A percentile compares a stretch with the other conserved stretches of the same genome.
Evolutionary conservation across 1,140 invertebrate genomes (phyloP).

Genomic region (Aphaenogaster floridana): DNA sequence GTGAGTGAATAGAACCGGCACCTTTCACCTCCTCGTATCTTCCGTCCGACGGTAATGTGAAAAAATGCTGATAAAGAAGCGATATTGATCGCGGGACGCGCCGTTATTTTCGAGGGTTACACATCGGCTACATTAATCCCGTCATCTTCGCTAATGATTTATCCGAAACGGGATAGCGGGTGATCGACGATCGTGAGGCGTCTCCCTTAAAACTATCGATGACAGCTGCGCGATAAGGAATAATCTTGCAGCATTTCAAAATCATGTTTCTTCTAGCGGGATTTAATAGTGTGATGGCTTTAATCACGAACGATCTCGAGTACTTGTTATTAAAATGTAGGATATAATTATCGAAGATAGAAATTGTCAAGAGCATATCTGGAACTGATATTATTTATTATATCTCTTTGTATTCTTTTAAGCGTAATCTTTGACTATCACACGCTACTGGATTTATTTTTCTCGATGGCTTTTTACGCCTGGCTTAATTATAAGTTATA

Average conservation of each 20-base stretch:
- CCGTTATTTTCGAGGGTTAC: conserved; percentile 16
- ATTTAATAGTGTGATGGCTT: neutral
- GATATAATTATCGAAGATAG: neutral
- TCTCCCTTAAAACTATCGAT: neutral
- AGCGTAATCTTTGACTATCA: neutral
- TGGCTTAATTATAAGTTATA: neutral
- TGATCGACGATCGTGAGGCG: conserved; percentile 15
- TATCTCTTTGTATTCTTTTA: neutral
- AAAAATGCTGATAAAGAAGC: neutral
- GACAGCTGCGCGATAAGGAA: conserved; percentile 4
- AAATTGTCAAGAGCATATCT: neutral
- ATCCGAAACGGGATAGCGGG: neutral
- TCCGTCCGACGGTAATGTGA: neutral
- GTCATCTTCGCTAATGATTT: neutral
- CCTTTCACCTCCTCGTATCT: neutral
- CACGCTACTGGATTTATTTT: neutral
- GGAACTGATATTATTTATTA: neutral
- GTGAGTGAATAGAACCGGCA: neutral
- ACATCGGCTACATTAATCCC: conserved; percentile 32
- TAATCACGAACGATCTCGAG: neutral
- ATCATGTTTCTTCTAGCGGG: neutral
- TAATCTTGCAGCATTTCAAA: neutral
- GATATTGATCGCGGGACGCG: conserved; percentile 18
- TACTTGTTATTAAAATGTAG: neutral
- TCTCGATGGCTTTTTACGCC: neutral